Base-by-base conservation (phyloP, 2,888 invertebrate genomes). In the Caenorhabditis imperialis region DNA sequence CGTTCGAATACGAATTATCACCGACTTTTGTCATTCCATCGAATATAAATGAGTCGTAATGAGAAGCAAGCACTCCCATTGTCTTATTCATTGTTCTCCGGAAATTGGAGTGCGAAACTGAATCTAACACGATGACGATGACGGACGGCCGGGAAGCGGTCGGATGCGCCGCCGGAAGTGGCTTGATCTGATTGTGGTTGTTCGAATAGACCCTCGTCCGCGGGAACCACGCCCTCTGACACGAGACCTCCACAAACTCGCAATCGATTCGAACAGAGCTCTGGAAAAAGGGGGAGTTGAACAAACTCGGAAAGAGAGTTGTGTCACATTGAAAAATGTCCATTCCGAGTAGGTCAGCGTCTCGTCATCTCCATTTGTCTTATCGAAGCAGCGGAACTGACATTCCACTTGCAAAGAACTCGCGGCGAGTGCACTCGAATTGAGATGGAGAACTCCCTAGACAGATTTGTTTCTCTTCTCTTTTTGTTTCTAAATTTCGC, bases 1-100 rank as follows among this genome's bases (percentile, higher is more conserved):
- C 86, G 63, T 89, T 89, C 0, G 88, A 86, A 62, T 88, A 89
- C 0, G 89, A 89, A 69, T 89, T 89, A 71, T 89, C 89, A 3
- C 88, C 89, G 8, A 89, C 88, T 79, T 89, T 90, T 55, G 86
- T 89, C 81, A 89, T 89, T 1, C 89, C 89, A 44, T 77, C 60
- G 47, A 80, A 76, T 20, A 78, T 62, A 45, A 57, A 55, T 30
- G 77, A 73, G 22, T 60, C 40, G 38, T 80, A 80, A n/a, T 50
- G 60, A 12, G 42, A 30, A 14, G 61, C 38, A n/a, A 79, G 47
- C 25, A 75, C 65, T 57, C 75, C 55, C 23, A 77, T 42, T 38
- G 63, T 55, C 30, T 72, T 62, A 53, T 69, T 62, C 73, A 70
- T 67, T 35, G 51, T 58, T 48, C 65, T 84, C 85, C 25, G 77